These are phyloP conservation scores for Cyrtorhinus lividipennis DNA, from an alignment of 1,140 invertebrate species.

Conservation along the genomic window DNA sequence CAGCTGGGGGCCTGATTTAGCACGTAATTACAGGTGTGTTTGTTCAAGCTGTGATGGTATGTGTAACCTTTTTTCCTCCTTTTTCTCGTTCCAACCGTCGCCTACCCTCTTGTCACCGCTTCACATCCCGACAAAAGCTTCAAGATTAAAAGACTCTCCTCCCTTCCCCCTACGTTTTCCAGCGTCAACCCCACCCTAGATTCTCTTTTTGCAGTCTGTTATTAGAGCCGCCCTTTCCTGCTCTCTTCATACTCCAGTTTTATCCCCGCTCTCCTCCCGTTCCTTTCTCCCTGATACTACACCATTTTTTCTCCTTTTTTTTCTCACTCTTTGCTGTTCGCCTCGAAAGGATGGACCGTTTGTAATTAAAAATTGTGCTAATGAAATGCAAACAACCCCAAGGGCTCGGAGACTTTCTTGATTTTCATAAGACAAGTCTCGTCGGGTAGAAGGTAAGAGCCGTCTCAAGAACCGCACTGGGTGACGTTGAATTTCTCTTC, in stretches of 20 bases:
- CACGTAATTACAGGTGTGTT: conserved; percentile 1
- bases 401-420: background rate
- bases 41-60: conserved; percentile 2
- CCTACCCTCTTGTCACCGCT: background rate
- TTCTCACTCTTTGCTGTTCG: background rate
- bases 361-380: conserved; percentile 7
- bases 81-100: background rate
- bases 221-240: background rate
- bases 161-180: too few relatives aligned
- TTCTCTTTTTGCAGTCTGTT: conserved; percentile 6
- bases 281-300: background rate
- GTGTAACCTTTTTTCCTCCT: background rate
- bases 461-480: too few relatives aligned
- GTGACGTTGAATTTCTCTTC: too few relatives aligned
- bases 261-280: background rate
- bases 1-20: background rate
- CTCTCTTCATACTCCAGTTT: background rate
- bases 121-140: background rate
- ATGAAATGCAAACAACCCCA: conserved; percentile 5
- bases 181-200: background rate
- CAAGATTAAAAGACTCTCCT: conserved; percentile 1
- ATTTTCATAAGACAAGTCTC: background rate
- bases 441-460: too few relatives aligned
- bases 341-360: background rate
- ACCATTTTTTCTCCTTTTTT: background rate